These are phyloP conservation scores for Hololepta plana DNA, from an alignment of 2,888 invertebrate genomes.

Conservation along the genomic window DNA sequence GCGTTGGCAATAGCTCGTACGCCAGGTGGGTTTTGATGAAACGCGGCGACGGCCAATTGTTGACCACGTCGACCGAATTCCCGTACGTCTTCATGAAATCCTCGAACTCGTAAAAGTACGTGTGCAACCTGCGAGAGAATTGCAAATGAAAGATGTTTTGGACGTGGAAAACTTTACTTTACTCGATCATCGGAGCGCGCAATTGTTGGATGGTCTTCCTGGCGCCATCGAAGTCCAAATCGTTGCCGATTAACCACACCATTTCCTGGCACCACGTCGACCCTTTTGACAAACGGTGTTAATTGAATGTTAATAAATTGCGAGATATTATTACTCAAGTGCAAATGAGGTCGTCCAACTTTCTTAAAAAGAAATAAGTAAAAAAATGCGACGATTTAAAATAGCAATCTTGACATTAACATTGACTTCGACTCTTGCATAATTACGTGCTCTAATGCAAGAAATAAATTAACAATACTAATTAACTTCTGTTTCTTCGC, in stretches of 20 bases:
- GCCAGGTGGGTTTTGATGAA: conserved; percentile 62
- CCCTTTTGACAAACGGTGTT: too few relatives aligned
- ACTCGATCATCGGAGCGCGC: conserved; percentile 60
- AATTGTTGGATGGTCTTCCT: conserved; percentile 37
- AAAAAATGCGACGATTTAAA: too few relatives aligned
- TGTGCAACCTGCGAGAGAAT: conserved; percentile 13
- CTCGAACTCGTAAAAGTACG: conserved; percentile 14
- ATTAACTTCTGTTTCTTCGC: too few relatives aligned
- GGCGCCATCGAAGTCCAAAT: conserved; percentile 59
- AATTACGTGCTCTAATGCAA: too few relatives aligned
- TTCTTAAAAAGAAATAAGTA: too few relatives aligned
- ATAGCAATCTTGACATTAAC: too few relatives aligned
- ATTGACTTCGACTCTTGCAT: too few relatives aligned
- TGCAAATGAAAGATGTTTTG: conserved; percentile 1
- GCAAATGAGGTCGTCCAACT: too few relatives aligned
- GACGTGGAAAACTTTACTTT: too few relatives aligned
- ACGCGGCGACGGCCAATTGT: conserved; percentile 44
- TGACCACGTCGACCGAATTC: conserved; percentile 54
- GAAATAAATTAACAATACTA: too few relatives aligned
- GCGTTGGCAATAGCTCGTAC: conserved; percentile 46
- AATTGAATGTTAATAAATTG: too few relatives aligned
- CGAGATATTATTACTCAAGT: too few relatives aligned
- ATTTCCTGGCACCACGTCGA: conserved; percentile 92
- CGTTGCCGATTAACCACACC: conserved; percentile 74
- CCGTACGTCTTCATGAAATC: conserved; percentile 29